Base-by-base conservation (phyloP, 2,113 vertebrate genomes). In the Pollimyrus isidori region DNA sequence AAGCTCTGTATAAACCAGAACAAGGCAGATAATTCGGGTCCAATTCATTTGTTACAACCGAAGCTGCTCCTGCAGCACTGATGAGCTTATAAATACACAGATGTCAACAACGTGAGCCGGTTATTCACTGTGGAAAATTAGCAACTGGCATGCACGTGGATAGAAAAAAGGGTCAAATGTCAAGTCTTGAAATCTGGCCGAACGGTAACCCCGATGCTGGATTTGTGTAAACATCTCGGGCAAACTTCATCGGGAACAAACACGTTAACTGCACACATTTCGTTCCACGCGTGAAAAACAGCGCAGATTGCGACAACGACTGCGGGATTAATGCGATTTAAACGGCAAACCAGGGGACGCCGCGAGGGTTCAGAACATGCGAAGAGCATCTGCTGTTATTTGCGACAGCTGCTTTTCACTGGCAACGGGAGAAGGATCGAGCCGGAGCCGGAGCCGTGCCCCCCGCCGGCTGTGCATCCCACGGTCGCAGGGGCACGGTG, bases 1-100 rank as follows among this genome's bases (percentile, higher is more conserved):
- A 80, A 80, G 73, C 73, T 42, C 73, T 80, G 73, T 42, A 35
- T 80, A 80, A 80, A 80, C 73, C 73, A 80, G 73, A 80, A 80
- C 73, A 80, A 42, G 35, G 35, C 73, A 42, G 30, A 39, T 80
- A 80, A 80, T 42, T 42, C 73, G 30, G 17, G 30, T 80, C 15
- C 35, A 42, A 80, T 80, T 35, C 35, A 80, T 39, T 19, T 80
- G 73, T 42, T 42, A 80, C 73, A 80, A 39, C 35, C 30, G 15
- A 80, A 80, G 35, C 10, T 21, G 53, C 62, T 30, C 62, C n/a
- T 30, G 62, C n/a, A 30, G 62, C 62, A 69, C 62, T 69, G 62
- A 30, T 69, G 62, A 69, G 62, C 73, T 80, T 80, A 80, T 80
- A 80, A 80, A 80, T 42, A 80, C 73, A 80, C 73, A 42, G 73